These are phyloP conservation scores for Siniperca undulata DNA, from an alignment of 2,797 vertebrate species.

Conservation along the genomic window DNA sequence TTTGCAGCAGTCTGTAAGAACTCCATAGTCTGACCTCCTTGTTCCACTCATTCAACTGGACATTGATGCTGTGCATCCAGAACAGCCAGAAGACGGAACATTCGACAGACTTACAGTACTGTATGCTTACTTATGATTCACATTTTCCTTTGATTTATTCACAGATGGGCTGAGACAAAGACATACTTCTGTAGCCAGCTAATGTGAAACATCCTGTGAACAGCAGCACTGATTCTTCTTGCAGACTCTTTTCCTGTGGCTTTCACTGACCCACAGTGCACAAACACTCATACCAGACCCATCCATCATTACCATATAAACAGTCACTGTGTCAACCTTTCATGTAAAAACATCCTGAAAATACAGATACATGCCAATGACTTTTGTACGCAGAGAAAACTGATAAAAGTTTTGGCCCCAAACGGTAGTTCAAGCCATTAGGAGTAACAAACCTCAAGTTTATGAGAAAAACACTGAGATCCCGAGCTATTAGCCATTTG, in stretches of 20 bases:
- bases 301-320: constrained; percentile 11
- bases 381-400: neutral
- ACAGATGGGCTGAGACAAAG: constrained; percentile 66
- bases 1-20: constrained; percentile 44
- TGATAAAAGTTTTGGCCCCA: neutral
- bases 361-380: neutral
- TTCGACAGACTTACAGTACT: constrained; percentile 54
- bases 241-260: constrained; percentile 48
- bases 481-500: constrained; percentile 33
- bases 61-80: constrained; percentile 43
- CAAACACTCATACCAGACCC: constrained; percentile 1
- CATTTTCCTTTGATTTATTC: constrained; percentile 70
- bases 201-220: constrained; percentile 65
- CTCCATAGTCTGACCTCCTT: constrained; percentile 46
- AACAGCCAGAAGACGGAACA: constrained; percentile 52
- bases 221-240: constrained; percentile 54
- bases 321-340: neutral
- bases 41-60: constrained; percentile 51
- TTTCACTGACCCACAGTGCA: constrained; percentile 28
- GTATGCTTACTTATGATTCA: constrained; percentile 55
- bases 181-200: constrained; percentile 47
- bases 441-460: constrained; percentile 6
- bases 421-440: constrained; percentile 9
- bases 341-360: constrained; percentile 29
- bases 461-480: constrained; percentile 16